These are phyloP conservation scores for Nomada fucata DNA, from an alignment of 2,888 invertebrate species.

Conservation along the genomic window DNA sequence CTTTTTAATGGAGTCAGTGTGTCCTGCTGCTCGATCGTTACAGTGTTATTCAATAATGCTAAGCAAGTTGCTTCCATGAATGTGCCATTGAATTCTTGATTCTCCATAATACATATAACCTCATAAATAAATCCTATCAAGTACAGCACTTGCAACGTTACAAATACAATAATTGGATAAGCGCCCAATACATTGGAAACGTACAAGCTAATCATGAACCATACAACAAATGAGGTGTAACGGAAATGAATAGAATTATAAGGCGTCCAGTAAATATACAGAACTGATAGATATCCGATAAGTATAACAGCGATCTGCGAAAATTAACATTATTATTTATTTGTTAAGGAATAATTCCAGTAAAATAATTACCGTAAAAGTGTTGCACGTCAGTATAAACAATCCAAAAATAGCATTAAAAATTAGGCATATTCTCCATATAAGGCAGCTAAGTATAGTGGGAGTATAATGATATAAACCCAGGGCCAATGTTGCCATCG, in stretches of 20 bases:
- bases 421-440: constrained; percentile 86
- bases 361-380: constrained; percentile 84
- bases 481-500: constrained; percentile 85
- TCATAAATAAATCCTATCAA: constrained; percentile 88
- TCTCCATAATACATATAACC: constrained; percentile 85
- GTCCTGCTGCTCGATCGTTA: constrained; percentile 44
- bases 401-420: constrained; percentile 85
- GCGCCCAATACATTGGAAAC: constrained; percentile 90
- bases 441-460: constrained; percentile 86
- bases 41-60: constrained; percentile 75
- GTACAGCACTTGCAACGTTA: constrained; percentile 88
- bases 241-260: constrained; percentile 88
- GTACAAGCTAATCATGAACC: constrained; percentile 91
- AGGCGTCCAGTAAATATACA: constrained; percentile 91
- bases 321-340: constrained; percentile 22
- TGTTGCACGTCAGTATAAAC: constrained; percentile 86
- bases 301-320: constrained; percentile 89
- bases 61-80: constrained; percentile 77
- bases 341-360: not conserved
- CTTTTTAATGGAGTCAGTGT: constrained; percentile 2
- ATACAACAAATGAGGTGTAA: constrained; percentile 89
- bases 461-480: constrained; percentile 91
- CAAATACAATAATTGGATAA: constrained; percentile 91
- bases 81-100: constrained; percentile 85
- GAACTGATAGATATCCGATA: constrained; percentile 89